These are phyloP conservation scores for Parnassius glacialis DNA, from an alignment of 2,888 invertebrate species.

Conservation along the genomic window DNA sequence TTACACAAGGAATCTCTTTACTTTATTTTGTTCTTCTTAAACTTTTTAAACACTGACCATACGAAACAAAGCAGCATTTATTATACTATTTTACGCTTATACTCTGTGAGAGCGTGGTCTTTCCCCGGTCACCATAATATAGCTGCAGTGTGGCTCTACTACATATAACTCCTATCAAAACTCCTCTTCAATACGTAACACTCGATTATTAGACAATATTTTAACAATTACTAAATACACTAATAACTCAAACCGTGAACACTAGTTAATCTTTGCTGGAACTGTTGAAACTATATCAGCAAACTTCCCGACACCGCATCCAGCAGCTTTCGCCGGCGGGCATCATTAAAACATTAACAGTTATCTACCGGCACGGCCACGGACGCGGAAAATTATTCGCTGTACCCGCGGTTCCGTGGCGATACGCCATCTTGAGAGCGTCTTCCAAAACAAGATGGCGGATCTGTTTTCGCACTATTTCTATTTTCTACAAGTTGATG, in stretches of 20 bases:
- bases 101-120: too few relatives aligned
- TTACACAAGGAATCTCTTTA: too few relatives aligned
- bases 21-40: too few relatives aligned
- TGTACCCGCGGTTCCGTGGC: conserved; percentile 52
- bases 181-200: too few relatives aligned
- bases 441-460: conserved; percentile 32
- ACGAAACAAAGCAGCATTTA: too few relatives aligned
- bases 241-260: neutral
- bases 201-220: too few relatives aligned
- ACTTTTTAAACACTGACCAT: too few relatives aligned
- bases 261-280: conserved; percentile 2
- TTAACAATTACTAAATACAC: too few relatives aligned
- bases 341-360: conserved; percentile 66
- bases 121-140: too few relatives aligned
- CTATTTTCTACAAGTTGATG: neutral
- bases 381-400: conserved; percentile 78
- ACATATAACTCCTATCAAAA: too few relatives aligned
- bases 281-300: conserved; percentile 8
- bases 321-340: conserved; percentile 36
- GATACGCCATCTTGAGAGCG: conserved; percentile 32
- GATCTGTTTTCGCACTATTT: conserved; percentile 17
- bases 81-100: too few relatives aligned
- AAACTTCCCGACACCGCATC: conserved; percentile 17
- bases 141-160: too few relatives aligned
- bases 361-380: conserved; percentile 56